Percentiles rank a stretch among this genome's conserved stretches.
Conservation (phyloP, 2,113 vertebrate genomes). For the Pogona vitticeps region DNA sequence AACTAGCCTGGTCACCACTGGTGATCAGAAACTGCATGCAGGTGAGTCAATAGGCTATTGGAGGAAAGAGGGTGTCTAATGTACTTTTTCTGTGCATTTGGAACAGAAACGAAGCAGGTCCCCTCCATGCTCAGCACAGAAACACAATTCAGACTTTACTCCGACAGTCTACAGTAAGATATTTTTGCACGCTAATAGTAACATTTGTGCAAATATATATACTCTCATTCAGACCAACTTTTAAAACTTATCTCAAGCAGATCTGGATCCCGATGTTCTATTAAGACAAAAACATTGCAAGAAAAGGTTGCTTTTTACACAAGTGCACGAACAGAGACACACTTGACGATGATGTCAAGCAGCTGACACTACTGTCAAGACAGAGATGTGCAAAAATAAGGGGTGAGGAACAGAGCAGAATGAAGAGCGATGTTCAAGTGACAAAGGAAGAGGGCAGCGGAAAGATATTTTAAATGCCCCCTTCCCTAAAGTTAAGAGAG, state of each 20-base stretch:
- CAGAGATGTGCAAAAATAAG: slow-evolving; percentile 13
- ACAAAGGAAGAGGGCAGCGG: not conserved
- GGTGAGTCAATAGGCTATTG: not conserved
- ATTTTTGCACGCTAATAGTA: too few relatives aligned
- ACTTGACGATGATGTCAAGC: too few relatives aligned
- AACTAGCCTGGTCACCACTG: too few relatives aligned
- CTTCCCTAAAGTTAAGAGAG: slow-evolving; percentile 27
- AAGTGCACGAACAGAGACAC: too few relatives aligned
- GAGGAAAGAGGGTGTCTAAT: not conserved
- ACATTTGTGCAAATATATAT: too few relatives aligned
- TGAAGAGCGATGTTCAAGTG: not conserved
- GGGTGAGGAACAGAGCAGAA: not conserved
- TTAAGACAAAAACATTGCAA: slow-evolving; percentile 56
- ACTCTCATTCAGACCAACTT: slow-evolving; percentile 24
- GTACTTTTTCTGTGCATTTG: too few relatives aligned
- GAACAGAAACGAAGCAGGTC: not conserved
- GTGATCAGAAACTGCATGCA: not conserved
- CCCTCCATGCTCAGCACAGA: too few relatives aligned
- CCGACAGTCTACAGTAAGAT: not conserved
- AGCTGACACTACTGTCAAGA: not conserved
- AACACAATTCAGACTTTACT: too few relatives aligned
- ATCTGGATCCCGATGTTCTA: slow-evolving; percentile 12
- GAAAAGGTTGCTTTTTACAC: not conserved
- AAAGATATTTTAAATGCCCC: slow-evolving; percentile 4
- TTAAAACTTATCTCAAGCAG: not conserved